Conservation (phyloP, 64 coral and sea anemone genomes). For the Montipora efflorescens region DNA sequence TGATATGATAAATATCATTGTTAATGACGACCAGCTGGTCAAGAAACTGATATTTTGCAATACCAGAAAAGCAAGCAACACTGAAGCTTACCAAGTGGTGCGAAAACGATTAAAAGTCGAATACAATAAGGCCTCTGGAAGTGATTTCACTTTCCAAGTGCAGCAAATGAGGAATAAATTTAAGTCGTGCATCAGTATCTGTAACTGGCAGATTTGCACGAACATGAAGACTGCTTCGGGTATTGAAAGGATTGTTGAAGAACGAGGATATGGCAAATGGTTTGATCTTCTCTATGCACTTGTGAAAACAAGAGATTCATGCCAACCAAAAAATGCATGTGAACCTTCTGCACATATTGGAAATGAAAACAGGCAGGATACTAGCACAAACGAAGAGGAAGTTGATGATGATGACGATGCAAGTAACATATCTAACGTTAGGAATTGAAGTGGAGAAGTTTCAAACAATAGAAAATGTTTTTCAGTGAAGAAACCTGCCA, state of each 20-base stretch:
- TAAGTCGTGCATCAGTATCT: neutral
- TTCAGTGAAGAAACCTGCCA: conserved; percentile 21
- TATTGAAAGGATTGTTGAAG: too few relatives aligned
- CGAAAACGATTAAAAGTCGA: too few relatives aligned
- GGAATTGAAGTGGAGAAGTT: neutral
- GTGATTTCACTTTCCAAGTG: too few relatives aligned
- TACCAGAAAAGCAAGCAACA: too few relatives aligned
- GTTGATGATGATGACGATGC: neutral
- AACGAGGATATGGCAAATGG: too few relatives aligned
- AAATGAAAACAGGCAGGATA: neutral
- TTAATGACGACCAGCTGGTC: too few relatives aligned
- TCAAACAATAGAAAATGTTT: conserved; percentile 33
- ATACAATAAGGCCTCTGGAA: too few relatives aligned
- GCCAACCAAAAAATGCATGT: neutral
- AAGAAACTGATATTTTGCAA: too few relatives aligned
- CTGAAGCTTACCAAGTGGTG: too few relatives aligned
- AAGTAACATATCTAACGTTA: neutral
- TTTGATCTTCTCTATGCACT: neutral
- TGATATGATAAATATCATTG: too few relatives aligned
- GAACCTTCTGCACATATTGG: neutral
- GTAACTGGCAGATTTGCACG: too few relatives aligned
- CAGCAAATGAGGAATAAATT: neutral
- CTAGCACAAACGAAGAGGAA: neutral
- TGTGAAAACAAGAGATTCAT: conserved; percentile 6
- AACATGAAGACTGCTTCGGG: too few relatives aligned